Evolutionary conservation across 2,113 vertebrate genomes (phyloP), one percentile per base, ranked within the genome.

Genomic region (Camarhynchus parvulus): DNA sequence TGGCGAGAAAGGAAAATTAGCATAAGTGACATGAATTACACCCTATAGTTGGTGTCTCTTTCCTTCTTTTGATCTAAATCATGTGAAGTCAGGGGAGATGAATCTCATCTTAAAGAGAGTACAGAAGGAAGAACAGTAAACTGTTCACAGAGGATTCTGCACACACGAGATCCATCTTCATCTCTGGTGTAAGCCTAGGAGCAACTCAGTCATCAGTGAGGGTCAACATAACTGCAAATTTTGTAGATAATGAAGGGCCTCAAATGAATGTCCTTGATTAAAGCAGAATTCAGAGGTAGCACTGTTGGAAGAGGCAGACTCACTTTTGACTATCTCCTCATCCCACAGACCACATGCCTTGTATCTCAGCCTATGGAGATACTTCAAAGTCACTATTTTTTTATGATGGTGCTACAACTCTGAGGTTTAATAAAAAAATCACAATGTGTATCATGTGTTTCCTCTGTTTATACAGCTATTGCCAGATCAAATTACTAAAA

Each of bases 321-420:
- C 1, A 1, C 50, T 88, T 91, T 85, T 55, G 42, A 67, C 42
- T n/a, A 58, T 42, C 70, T 80, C 20, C 42, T 33, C 35, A 30
- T n/a, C 79, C 41, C 31, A 11, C 61, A 90, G 24, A 18, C 17
- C 55, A 37, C 31, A 70, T 64, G 93, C 47, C n/a, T 69, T n/a
- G 13, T 81, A 61, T 74, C 42, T 86, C 47, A 77, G 25, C 19
- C 61, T 75, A 24, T 5, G 33, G 49, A 81, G 35, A 14, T 50
- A 86, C 82, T 88, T 94, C 90, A 95, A 94, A 94, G 67, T 52
- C 50, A 73, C 11, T 2, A 19, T 68, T 83, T 68, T 90, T 93
- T 84, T 44, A 89, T 35, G 61, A 25, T 4, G 1, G 20, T 74
- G 20, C 13, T 92, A 88, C 89, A 56, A n/a, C 63, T 67, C 23